Conservation (phyloP, 2,113 vertebrate species). For the Cheilinus undulatus region DNA sequence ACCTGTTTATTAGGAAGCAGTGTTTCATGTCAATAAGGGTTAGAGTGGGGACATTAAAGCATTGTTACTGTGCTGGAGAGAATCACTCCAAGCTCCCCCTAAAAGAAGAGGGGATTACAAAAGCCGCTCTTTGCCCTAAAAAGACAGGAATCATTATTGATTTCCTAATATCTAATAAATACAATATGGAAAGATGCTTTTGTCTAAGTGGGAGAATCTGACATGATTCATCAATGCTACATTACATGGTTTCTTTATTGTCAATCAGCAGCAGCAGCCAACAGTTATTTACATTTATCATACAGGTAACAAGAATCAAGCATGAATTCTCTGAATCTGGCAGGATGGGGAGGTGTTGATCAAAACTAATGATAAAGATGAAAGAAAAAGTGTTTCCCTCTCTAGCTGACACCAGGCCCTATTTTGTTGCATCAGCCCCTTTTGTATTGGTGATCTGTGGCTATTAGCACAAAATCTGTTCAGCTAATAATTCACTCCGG, state of each 20-base stretch:
- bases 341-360: constrained; percentile 2
- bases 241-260: constrained; percentile 55
- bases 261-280: constrained; percentile 54
- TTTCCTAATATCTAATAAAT: background rate
- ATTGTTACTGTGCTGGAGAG: background rate
- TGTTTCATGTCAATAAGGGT: constrained; percentile 34
- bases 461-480: background rate
- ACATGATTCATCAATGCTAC: constrained; percentile 4
- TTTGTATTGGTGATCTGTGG: background rate
- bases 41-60: constrained; percentile 2
- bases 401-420: no score
- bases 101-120: constrained; percentile 5
- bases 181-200: background rate
- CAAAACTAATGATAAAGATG: background rate
- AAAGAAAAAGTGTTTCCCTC: no score
- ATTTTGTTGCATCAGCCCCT: no score
- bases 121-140: background rate
- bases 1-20: constrained; percentile 43
- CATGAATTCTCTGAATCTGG: no score
- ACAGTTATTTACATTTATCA: no score
- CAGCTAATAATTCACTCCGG: background rate
- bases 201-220: no score
- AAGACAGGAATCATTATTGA: no score
- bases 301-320: no score
- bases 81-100: constrained; percentile 6